phyloP scores from a whole-genome alignment of 2,888 invertebrate species.

The Neoaliturus tenellus region DNA sequence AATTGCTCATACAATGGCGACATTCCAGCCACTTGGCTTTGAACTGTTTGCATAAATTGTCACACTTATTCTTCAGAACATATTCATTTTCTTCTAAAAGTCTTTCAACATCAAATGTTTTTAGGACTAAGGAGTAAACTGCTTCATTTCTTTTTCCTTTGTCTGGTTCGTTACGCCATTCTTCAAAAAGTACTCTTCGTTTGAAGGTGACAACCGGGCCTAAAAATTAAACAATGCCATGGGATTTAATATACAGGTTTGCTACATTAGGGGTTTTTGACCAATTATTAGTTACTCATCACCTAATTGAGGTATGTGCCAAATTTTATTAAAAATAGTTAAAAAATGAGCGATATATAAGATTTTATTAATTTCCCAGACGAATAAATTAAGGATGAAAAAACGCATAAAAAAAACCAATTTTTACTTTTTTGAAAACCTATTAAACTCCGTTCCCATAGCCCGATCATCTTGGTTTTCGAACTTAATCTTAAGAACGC shows the following conservation, averaged over 20 bases:
- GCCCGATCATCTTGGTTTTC: too few species aligned
- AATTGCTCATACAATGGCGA: not conserved
- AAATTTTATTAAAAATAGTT: too few species aligned
- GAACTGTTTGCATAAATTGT: not conserved
- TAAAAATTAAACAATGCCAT: not conserved
- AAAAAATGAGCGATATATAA: too few species aligned
- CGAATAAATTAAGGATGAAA: too few species aligned
- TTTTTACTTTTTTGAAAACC: too few species aligned
- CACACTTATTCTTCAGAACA: not conserved
- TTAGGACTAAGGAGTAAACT: not conserved
- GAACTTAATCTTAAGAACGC: too few species aligned
- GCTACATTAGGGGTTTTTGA: too few species aligned
- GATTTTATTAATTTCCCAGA: too few species aligned
- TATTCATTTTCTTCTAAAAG: not conserved
- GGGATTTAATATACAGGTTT: not conserved
- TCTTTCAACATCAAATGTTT: not conserved
- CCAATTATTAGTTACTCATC: too few species aligned
- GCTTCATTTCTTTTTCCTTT: not conserved
- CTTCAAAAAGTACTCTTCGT: not conserved
- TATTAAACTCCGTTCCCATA: too few species aligned
- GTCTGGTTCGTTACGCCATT: not conserved
- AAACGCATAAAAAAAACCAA: too few species aligned
- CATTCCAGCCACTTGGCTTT: constrained; percentile 11
- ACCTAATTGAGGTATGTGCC: too few species aligned
- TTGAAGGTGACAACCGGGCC: not conserved